These are phyloP conservation scores for Caenorhabditis afra DNA, from an alignment of 2,888 invertebrate species.

Conservation along the genomic window DNA sequence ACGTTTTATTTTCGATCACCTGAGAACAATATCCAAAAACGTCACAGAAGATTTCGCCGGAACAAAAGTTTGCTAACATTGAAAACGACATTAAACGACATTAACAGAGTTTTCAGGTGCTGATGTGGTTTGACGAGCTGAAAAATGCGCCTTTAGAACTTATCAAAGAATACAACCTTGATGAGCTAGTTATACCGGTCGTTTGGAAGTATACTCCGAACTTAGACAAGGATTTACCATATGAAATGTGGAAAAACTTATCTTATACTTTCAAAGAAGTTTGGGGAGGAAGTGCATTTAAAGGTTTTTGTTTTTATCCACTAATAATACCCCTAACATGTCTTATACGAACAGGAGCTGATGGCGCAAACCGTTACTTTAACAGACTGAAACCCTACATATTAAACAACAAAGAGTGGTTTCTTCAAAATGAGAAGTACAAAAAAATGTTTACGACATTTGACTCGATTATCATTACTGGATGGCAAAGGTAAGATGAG, in stretches of 20 bases:
- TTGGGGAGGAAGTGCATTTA: conserved; percentile 87
- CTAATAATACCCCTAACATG: too few relatives aligned
- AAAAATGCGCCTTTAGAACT: conserved; percentile 55
- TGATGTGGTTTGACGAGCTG: conserved; percentile 72
- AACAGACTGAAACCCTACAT: conserved; percentile 70
- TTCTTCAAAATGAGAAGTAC: conserved; percentile 64
- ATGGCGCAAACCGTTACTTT: conserved; percentile 66
- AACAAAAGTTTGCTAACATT: conserved; percentile 62
- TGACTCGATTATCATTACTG: conserved; percentile 69
- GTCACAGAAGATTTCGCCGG: conserved; percentile 62
- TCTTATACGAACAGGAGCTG: conserved; percentile 62
- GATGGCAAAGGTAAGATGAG: conserved; percentile 68
- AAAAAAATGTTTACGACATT: conserved; percentile 60
- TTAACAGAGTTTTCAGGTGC: conserved; percentile 57
- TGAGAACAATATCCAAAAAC: conserved; percentile 60
- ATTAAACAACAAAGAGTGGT: conserved; percentile 71
- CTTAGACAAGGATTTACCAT: conserved; percentile 67
- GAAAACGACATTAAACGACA: too few relatives aligned
- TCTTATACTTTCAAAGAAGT: conserved; percentile 84
- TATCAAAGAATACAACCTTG: conserved; percentile 64
- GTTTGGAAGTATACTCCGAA: conserved; percentile 71
- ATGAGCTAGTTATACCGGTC: conserved; percentile 66
- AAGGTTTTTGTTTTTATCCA: conserved; percentile 81
- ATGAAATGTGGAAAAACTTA: conserved; percentile 70
- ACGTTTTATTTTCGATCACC: conserved; percentile 67